Base-by-base conservation (phyloP, 2,797 vertebrate genomes). In the Ptychobarbus kaznakovi region DNA sequence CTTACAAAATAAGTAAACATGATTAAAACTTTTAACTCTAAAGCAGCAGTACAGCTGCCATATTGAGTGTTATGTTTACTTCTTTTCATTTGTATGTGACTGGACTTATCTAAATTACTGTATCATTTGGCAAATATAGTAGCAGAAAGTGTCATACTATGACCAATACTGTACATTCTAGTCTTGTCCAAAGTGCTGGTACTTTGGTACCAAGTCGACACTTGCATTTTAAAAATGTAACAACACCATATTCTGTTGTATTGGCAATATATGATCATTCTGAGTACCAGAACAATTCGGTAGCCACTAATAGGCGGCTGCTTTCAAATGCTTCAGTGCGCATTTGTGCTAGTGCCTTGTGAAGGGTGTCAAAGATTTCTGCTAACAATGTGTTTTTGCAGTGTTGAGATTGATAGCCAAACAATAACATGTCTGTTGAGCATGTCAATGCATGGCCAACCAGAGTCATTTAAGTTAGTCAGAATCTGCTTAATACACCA, bases 371-470 rank as follows among this genome's bases (percentile, higher is more conserved):
- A 61, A 25, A 25, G 58, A 61, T 61, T 61, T 61, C 58, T 61
- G n/a, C 25, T 61, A 61, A 61, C n/a, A 65, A 65, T 65, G 61
- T 65, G 63, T 65, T 65, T 65, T 32, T 65, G 63, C 63, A 65
- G 13, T 22, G 11, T 32, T 65, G 13, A 65, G 13, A 13, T 65
- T 65, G 63, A 65, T 15, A 65, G 63, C 63, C 28, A 65, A 65
- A 32, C 6, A 18, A 7, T 35, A 16, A 35, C 63, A 66, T 66
- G 15, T 18, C 7, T 35, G 15, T 66, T 66, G 16, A 18, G 15
- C 32, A 35, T 66, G 32, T 35, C 28, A 66, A 16, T 18, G 65
- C 65, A 18, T 35, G 32, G 65, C 65, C 65, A 66, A 18, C 28
- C 65, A 66, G 65, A 35, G 7, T 1, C 28, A 16, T 18, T 32